phyloP scores from a whole-genome alignment of 2,888 invertebrate species.

The Spilosoma lubricipeda region DNA sequence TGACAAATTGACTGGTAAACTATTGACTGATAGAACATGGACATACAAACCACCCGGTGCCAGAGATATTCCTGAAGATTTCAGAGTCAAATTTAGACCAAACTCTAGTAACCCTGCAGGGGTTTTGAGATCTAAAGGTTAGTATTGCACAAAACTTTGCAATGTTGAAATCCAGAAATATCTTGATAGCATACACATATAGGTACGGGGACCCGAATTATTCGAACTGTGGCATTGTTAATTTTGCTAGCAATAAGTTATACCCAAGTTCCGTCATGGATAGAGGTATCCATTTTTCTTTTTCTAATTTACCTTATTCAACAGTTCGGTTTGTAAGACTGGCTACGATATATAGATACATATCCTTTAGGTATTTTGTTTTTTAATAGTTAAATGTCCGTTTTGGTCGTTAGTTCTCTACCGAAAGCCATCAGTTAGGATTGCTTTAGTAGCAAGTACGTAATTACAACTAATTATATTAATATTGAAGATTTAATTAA shows the following conservation, averaged over 20 bases:
- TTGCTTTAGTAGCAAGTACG: too few relatives aligned
- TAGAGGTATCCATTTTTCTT: not conserved
- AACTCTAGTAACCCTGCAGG: constrained; percentile 88
- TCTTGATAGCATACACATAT: too few relatives aligned
- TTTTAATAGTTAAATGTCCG: too few relatives aligned
- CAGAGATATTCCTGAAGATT: constrained; percentile 90
- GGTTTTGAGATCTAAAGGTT: constrained; percentile 90
- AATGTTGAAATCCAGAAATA: not conserved
- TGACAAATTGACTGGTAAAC: constrained; percentile 84
- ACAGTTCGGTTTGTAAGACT: not conserved
- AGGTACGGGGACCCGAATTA: too few relatives aligned
- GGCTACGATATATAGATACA: too few relatives aligned
- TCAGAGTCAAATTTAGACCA: constrained; percentile 87
- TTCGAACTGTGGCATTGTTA: not conserved
- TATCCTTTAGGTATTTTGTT: too few relatives aligned
- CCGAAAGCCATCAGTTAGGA: too few relatives aligned
- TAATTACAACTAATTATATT: too few relatives aligned
- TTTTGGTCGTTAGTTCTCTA: too few relatives aligned
- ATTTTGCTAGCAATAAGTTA: not conserved
- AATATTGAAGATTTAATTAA: not conserved
- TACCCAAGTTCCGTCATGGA: not conserved
- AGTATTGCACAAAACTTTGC: not conserved
- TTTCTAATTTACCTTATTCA: not conserved
- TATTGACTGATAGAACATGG: constrained; percentile 91
- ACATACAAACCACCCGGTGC: constrained; percentile 90